Conservation (phyloP, 37 sponge, comb jelly and placozoan genomes). For the Theonella swinhoei region DNA sequence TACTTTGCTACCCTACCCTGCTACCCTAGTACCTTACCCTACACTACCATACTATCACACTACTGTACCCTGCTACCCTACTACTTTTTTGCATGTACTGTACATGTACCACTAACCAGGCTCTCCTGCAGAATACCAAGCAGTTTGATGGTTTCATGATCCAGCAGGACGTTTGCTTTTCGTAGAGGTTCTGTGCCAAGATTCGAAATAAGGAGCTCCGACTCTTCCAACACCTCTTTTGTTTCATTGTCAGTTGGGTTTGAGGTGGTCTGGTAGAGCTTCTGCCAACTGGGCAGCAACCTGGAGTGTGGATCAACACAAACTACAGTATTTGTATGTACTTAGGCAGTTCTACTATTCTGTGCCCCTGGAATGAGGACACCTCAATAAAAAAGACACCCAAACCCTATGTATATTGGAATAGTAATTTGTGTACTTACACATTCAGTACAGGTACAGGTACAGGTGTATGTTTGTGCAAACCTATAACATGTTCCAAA, state of each 20-base stretch:
- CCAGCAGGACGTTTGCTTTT: constrained; percentile 29
- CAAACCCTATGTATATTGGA: no score
- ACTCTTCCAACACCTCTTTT: constrained; percentile 13
- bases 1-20: no score
- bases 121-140: constrained; percentile 84
- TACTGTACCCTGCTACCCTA: no score
- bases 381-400: no score
- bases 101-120: constrained; percentile 72
- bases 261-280: neutral
- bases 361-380: no score
- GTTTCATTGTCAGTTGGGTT: neutral
- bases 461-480: no score
- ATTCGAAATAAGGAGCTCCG: constrained; percentile 30
- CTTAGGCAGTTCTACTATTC: neutral
- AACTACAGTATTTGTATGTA: neutral
- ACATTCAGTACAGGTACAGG: no score
- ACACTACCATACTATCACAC: no score
- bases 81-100: no score
- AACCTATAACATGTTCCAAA: no score
- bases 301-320: neutral
- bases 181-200: constrained; percentile 21
- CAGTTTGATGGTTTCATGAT: constrained; percentile 45
- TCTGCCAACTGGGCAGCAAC: constrained; percentile 1
- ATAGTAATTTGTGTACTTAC: no score
- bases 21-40: no score